Conservation (phyloP, 2,113 vertebrate genomes). For the Excalfactoria chinensis region DNA sequence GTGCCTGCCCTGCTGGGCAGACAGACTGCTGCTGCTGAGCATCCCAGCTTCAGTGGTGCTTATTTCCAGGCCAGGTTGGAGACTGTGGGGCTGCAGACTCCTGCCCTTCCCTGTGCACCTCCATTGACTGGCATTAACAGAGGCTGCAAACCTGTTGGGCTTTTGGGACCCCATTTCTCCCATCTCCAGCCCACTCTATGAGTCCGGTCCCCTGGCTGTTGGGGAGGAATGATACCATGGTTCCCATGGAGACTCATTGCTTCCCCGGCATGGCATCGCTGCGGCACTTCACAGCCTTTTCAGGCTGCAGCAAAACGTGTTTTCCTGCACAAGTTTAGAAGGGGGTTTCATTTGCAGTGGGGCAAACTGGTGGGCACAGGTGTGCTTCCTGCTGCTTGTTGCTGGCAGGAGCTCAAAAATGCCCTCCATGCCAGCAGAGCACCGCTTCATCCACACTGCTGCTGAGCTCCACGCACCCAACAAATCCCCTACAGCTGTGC, state of each 20-base stretch:
- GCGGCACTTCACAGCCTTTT: background rate
- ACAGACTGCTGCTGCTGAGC: background rate
- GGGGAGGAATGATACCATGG: fast-evolving
- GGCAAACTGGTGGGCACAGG: fast-evolving
- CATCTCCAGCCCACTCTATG: fast-evolving
- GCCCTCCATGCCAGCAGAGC: fast-evolving
- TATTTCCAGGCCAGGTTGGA: background rate
- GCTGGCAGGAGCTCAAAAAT: background rate
- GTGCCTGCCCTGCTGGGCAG: background rate
- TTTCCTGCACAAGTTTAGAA: background rate
- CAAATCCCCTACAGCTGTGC: fast-evolving
- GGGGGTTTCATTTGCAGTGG: background rate
- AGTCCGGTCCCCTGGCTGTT: background rate
- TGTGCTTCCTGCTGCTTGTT: background rate
- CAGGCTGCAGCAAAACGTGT: background rate
- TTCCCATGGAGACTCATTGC: background rate
- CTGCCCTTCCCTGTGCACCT: background rate
- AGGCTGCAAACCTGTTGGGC: fast-evolving
- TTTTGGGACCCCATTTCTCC: fast-evolving
- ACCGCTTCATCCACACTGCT: too few relatives aligned
- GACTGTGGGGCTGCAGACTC: background rate
- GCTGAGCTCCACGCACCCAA: background rate
- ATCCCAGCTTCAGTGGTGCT: background rate
- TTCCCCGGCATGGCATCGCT: background rate
- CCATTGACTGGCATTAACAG: fast-evolving